These are phyloP conservation scores for Psilanteris sp. DNA, from an alignment of 1,140 invertebrate species.

Conservation along the genomic window DNA sequence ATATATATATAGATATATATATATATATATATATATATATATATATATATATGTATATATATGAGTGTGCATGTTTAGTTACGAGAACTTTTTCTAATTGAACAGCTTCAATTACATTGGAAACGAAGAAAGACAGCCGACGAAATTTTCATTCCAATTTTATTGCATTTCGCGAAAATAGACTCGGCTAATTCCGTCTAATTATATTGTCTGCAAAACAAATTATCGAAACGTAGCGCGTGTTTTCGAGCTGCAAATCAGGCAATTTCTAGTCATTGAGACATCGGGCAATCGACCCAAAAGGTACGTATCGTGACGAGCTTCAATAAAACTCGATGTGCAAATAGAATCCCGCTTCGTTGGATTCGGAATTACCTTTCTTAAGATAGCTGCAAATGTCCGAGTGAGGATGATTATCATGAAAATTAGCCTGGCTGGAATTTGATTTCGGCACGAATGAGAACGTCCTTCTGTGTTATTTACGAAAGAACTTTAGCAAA, in stretches of 20 bases:
- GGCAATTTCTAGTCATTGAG: constrained; percentile 51
- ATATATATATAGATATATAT: too few relatives aligned
- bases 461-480: constrained; percentile 47
- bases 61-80: too few relatives aligned
- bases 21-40: too few relatives aligned
- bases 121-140: too few relatives aligned
- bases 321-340: constrained; percentile 74
- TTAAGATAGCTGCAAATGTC: constrained; percentile 64
- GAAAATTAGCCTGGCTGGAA: constrained; percentile 63
- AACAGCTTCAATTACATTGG: too few relatives aligned
- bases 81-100: too few relatives aligned
- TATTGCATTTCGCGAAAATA: not conserved
- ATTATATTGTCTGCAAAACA: constrained; percentile 6
- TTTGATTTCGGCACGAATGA: constrained; percentile 68
- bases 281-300: constrained; percentile 50
- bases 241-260: constrained; percentile 23
- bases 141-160: too few relatives aligned
- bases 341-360: constrained; percentile 72
- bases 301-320: constrained; percentile 72
- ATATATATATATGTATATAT: too few relatives aligned
- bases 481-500: constrained; percentile 48
- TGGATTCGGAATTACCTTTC: constrained; percentile 71
- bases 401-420: constrained; percentile 62
- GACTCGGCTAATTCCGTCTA: not conserved
- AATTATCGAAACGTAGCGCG: constrained; percentile 15